Evolutionary conservation across 1,140 invertebrate species (phyloP), one percentile per base, ranked within the genome.

Genomic region (Penaeus indicus): DNA sequence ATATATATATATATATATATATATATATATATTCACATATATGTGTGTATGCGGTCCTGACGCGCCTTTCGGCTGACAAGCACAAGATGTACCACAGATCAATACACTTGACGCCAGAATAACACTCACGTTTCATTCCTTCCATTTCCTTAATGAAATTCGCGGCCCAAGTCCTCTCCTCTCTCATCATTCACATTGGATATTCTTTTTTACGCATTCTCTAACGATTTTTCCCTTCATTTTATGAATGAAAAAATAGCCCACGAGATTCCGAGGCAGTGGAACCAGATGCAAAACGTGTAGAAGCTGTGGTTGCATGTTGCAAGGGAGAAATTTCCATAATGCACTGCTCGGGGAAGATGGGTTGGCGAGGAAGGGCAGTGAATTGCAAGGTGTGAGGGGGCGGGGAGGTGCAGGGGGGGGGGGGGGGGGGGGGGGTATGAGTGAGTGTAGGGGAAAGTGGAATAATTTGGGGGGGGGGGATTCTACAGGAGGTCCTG

Each of bases 391-490:
- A 78, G 21, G n/a, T 21, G 13, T 27, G 54, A 32, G 1, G 27
- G 27, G 32, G 54, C 22, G 13, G 1, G n/a, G 32, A 11, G 54
- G 75, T 16, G 22, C 7, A 22, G 54, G 67, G 67, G 13, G 38
- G 72, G 47, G 1, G 19, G 32, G 19, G n/a, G n/a, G n/a, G 42
- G 72, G 42, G 32, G 54, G 38, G 72, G 47, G 1, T 21, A n/a
- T 47, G 32, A 78, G 75, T 22, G 75, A 78, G 32, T 47, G 75
- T 25, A 32, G 32, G 75, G 54, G 75, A 78, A 32, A 78, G 75
- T 4, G 32, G 32, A 19, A 22, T 22, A 27, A 19, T 11, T 22
- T 22, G 19, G 32, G 19, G 32, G 54, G 47, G 19, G 32, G 19
- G 32, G 54, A 78, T 78, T 22, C 27, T 78, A 22, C 18, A 10